Evolutionary conservation across 2,888 invertebrate species (phyloP).

Genomic region (Gymnoscelis rufifasciata): DNA sequence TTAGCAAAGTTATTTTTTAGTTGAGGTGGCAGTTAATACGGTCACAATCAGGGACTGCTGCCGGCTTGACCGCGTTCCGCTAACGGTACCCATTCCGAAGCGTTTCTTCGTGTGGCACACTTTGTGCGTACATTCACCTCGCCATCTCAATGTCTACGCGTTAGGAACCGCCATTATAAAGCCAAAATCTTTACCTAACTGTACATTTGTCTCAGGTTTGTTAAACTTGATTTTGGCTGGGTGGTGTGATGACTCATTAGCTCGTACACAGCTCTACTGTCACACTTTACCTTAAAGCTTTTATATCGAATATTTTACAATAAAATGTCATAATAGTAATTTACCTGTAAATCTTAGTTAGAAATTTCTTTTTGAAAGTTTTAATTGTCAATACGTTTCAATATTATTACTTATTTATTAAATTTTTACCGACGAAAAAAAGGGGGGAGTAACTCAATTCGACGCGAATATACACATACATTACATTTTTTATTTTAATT

Average conservation of each 20-base stretch:
- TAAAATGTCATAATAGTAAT: no score
- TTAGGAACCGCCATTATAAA: constrained; percentile 25
- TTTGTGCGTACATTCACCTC: constrained; percentile 77
- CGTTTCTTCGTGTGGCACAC: constrained; percentile 76
- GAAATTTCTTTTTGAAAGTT: no score
- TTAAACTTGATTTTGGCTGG: neutral
- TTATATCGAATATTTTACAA: no score
- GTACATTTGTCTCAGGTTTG: neutral
- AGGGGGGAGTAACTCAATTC: no score
- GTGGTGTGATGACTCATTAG: neutral
- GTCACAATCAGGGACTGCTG: constrained; percentile 55
- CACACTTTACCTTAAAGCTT: no score
- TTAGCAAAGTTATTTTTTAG: no score
- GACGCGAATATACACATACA: no score
- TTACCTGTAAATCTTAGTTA: neutral
- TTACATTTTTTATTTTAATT: no score
- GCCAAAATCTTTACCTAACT: constrained; percentile 19
- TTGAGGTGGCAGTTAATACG: constrained; percentile 43
- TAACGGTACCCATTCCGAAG: constrained; percentile 76
- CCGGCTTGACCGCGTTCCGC: constrained; percentile 75
- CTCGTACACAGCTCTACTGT: no score
- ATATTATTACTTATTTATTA: no score
- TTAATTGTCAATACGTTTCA: no score
- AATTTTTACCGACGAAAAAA: no score
- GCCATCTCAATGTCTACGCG: constrained; percentile 59